Conservation (phyloP, 2,113 vertebrate genomes). For the Rhineura floridana region DNA sequence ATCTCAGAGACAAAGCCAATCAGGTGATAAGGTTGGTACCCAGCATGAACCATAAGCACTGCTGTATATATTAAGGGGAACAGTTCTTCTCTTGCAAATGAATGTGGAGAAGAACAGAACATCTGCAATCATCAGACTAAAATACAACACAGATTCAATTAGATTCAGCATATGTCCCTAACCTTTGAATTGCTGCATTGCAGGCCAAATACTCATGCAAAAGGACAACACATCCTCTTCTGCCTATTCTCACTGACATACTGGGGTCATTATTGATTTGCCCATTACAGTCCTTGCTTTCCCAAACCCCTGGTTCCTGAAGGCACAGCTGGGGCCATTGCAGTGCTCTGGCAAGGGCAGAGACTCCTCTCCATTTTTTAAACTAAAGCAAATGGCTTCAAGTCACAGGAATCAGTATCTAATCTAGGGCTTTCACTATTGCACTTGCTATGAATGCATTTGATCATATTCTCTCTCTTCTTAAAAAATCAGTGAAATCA, state of each 20-base stretch:
- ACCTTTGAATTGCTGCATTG: background rate
- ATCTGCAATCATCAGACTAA: background rate
- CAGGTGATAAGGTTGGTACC: slow-evolving; percentile 68
- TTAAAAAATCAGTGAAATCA: background rate
- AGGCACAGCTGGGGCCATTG: background rate
- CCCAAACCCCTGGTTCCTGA: background rate
- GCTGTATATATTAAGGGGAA: slow-evolving; percentile 47
- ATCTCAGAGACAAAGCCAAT: slow-evolving; percentile 72
- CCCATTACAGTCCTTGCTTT: no score
- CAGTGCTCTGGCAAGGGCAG: background rate
- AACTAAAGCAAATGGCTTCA: background rate
- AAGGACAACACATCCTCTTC: background rate
- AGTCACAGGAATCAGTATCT: background rate
- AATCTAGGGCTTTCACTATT: slow-evolving; percentile 8
- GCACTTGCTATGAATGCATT: background rate
- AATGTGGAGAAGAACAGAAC: background rate
- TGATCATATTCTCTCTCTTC: slow-evolving; percentile 13
- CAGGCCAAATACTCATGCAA: background rate
- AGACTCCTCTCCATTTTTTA: background rate
- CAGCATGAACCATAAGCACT: slow-evolving; percentile 66
- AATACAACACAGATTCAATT: background rate
- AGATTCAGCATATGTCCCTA: background rate
- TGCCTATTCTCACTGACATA: background rate
- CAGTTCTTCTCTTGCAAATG: slow-evolving; percentile 27
- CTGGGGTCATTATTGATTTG: background rate